Conservation (phyloP, 2,113 vertebrate genomes). For the Pardalotus punctatus region DNA sequence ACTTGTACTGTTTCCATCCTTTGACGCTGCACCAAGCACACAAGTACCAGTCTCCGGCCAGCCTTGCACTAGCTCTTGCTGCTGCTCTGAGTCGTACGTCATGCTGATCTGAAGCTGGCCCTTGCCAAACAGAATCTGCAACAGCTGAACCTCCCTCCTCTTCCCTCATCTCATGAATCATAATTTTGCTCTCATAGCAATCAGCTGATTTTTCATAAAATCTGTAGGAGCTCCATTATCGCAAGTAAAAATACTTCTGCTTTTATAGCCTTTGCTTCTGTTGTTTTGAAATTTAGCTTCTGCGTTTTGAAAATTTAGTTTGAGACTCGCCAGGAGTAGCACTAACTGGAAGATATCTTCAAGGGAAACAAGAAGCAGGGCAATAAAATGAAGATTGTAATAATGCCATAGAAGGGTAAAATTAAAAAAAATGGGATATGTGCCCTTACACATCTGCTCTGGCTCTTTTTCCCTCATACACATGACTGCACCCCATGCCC, state of each 20-base stretch:
- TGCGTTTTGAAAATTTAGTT: not conserved
- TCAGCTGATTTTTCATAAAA: conserved; percentile 39
- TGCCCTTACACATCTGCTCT: not conserved
- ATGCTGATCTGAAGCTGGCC: not conserved
- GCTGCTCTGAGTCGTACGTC: not conserved
- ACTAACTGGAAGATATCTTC: not conserved
- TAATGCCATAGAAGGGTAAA: not conserved
- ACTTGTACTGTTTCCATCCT: not conserved
- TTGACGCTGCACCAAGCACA: not conserved
- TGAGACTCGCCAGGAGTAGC: not conserved
- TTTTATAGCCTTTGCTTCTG: not conserved
- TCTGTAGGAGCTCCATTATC: not conserved
- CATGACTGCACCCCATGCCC: accelerated
- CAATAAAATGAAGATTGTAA: not conserved
- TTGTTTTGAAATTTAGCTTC: not conserved
- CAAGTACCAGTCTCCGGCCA: not conserved
- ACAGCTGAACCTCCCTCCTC: conserved; percentile 39
- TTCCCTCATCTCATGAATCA: conserved; percentile 11
- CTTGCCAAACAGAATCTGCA: not conserved
- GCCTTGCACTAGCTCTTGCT: not conserved
- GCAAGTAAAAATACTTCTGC: not conserved
- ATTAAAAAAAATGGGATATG: not conserved
- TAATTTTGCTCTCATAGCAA: not conserved
- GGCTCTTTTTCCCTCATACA: not conserved
- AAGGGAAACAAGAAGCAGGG: not conserved